phyloP scores from a whole-genome alignment of 2,888 invertebrate species.

The Oasisia sp. region DNA sequence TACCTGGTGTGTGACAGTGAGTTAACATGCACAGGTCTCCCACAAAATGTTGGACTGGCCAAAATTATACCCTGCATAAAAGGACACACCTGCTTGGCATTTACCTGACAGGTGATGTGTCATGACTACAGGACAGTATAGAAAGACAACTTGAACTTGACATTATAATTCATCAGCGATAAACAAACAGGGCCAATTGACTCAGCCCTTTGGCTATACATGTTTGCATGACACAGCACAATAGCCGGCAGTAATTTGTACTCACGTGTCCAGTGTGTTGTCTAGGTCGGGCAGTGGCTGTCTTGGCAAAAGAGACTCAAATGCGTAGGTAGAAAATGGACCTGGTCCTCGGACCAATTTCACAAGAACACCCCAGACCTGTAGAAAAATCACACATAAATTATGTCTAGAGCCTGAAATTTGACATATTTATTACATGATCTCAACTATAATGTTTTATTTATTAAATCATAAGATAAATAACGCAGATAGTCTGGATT shows the following conservation, averaged over 20 bases:
- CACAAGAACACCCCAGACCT: conserved; percentile 39
- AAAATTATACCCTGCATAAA: no score
- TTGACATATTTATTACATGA: background rate
- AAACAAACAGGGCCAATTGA: background rate
- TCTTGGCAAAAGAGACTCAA: conserved; percentile 49
- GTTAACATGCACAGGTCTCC: no score
- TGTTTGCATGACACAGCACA: background rate
- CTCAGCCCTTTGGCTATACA: background rate
- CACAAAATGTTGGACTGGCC: no score
- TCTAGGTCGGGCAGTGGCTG: conserved; percentile 53
- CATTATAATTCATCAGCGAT: no score
- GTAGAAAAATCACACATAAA: background rate
- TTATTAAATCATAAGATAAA: background rate
- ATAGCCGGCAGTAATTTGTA: background rate
- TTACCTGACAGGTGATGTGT: no score
- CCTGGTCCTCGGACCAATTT: conserved; percentile 31
- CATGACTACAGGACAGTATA: no score
- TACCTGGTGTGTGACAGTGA: no score
- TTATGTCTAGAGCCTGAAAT: background rate
- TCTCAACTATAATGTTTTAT: background rate
- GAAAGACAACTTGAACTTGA: no score
- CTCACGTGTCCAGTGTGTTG: conserved; percentile 49
- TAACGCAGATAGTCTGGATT: no score
- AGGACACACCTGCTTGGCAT: no score
- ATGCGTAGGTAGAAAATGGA: conserved; percentile 42